These are phyloP conservation scores for Rhizoglyphus robini DNA, from an alignment of 1,140 invertebrate genomes.

Conservation along the genomic window DNA sequence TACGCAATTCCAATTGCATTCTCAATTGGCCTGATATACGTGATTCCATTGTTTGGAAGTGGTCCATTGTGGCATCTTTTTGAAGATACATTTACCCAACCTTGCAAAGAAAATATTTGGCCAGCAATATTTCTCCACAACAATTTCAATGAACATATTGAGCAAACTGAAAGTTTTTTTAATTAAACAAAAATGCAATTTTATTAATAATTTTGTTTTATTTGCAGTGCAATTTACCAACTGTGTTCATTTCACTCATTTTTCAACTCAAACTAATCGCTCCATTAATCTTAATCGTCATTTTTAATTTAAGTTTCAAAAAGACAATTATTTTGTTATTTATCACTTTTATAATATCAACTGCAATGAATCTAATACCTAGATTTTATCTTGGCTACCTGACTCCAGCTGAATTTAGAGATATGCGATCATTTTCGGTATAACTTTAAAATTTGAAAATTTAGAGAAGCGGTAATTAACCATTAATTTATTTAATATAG, in stretches of 20 bases:
- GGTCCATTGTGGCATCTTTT: constrained; percentile 17
- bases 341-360: background rate
- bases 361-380: background rate
- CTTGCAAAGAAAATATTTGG: constrained; percentile 20
- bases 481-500: too few relatives aligned
- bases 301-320: background rate
- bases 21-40: constrained; percentile 10
- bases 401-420: background rate
- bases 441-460: background rate
- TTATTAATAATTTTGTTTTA: background rate
- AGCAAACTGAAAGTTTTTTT: background rate
- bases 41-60: constrained; percentile 13
- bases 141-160: constrained; percentile 13
- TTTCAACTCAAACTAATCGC: constrained; percentile 18
- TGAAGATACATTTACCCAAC: background rate
- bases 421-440: constrained; percentile 10
- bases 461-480: too few relatives aligned
- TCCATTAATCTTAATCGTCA: constrained; percentile 16
- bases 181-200: background rate
- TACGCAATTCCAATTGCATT: background rate
- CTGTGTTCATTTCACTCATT: constrained; percentile 13
- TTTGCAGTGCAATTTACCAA: constrained; percentile 17
- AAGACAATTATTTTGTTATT: background rate
- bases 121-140: constrained; percentile 6
- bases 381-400: background rate